These are phyloP conservation scores for Neomonachus schauinslandi DNA, from an alignment of 2,113 vertebrate genomes.

Conservation along the genomic window DNA sequence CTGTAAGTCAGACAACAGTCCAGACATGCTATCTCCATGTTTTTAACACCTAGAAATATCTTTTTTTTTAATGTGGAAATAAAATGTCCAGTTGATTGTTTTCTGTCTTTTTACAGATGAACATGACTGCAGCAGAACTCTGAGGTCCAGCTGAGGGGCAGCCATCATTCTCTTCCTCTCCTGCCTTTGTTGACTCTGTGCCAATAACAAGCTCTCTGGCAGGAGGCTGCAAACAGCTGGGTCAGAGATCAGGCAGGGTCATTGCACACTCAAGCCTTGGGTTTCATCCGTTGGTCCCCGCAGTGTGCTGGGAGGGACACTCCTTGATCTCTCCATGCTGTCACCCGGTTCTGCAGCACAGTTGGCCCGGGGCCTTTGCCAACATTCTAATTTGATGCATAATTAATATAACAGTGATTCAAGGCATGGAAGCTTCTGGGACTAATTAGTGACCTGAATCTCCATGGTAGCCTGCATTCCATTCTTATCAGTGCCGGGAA, in stretches of 20 bases:
- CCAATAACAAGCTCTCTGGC: conserved; percentile 27
- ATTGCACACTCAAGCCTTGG: conserved; percentile 37
- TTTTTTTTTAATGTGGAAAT: background rate
- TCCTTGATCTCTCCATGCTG: conserved; percentile 21
- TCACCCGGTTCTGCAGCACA: conserved; percentile 68
- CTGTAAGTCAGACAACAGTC: background rate
- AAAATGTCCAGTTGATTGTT: background rate
- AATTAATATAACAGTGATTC: conserved; percentile 79
- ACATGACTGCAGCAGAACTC: background rate
- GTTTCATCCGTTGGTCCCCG: conserved; percentile 33
- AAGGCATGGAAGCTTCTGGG: conserved; percentile 81
- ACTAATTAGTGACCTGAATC: conserved; percentile 84
- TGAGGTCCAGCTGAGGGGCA: background rate
- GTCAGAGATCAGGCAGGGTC: conserved; percentile 70
- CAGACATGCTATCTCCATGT: background rate
- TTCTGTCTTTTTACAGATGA: background rate
- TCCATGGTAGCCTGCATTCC: conserved; percentile 85
- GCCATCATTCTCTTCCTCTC: background rate
- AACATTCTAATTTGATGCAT: conserved; percentile 79
- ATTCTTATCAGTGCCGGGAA: conserved; percentile 87
- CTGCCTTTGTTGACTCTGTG: background rate
- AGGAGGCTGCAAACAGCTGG: conserved; percentile 54
- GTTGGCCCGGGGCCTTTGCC: conserved; percentile 78
- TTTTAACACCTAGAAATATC: conserved; percentile 24
- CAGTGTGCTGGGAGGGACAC: conserved; percentile 50